Base-by-base conservation (phyloP, 2,113 vertebrate genomes). In the Scophthalmus maximus region DNA sequence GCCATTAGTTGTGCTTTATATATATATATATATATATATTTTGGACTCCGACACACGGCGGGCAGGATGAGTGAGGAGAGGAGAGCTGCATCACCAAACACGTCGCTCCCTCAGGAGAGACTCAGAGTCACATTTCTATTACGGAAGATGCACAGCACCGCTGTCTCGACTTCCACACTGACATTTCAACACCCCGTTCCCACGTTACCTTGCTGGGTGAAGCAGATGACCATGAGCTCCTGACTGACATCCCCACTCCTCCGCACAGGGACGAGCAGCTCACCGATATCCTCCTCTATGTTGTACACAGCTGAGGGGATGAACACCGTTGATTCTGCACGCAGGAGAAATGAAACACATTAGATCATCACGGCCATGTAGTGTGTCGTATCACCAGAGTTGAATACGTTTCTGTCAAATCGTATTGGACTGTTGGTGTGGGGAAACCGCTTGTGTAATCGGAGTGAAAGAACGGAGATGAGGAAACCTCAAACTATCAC, bases 191-290 rank as follows among this genome's bases (percentile, higher is more conserved):
- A 1, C 7, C 0, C 22, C 26, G 1, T 10, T 15, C 1, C 22
- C 23, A 11, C 27, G n/a, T 84, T 79, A 98, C 97, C 97, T 96
- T 97, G 96, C n/a, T 95, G 94, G 0, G 97, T 98, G 75, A 92
- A 96, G 83, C 97, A 99, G 87, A 97, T 74, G 78, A 98, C 96
- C 96, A 99, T 98, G 62, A 99, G 82, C 74, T 99, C 97, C 87
- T 94, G 95, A 76, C 93, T 96, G 69, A 95, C 89, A 8, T 99
- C 97, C 68, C 97, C 97, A 20, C 93, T 95, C 78, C 97, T 95
- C 78, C 81, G 91, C 59, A 99, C 93, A 0, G 97, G 97, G 72
- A 99, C 93, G 65, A 96, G 90, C 66, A 99, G 91, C 59, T 98
- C 97, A 2, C 97, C 97, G 27, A 96, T 47, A 34, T 96, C 95